A percentile compares a stretch with the other conserved stretches of the same genome.
Conservation (phyloP, 2,797 vertebrate species). For the Trachops cirrhosus region DNA sequence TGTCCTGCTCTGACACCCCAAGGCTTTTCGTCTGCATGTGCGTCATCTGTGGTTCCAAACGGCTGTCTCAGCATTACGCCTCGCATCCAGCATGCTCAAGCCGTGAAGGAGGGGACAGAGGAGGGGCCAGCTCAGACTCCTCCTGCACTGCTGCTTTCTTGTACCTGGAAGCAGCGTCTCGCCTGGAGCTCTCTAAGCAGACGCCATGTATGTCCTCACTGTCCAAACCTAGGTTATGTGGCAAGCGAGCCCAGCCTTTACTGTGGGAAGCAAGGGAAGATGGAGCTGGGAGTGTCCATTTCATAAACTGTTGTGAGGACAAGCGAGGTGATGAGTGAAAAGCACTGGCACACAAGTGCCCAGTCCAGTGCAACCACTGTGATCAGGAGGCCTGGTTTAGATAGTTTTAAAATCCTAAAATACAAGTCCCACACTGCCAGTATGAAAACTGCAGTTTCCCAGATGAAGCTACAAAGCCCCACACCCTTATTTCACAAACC, state of each 20-base stretch:
- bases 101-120: neutral
- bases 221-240: neutral
- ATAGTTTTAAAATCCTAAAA: neutral
- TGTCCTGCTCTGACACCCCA: neutral
- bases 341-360: neutral
- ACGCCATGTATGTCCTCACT: neutral
- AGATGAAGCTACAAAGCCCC: neutral
- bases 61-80: neutral
- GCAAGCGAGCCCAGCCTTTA: neutral
- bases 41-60: neutral
- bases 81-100: neutral
- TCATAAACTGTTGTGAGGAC: neutral
- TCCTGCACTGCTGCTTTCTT: neutral
- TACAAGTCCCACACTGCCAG: neutral
- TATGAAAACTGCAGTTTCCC: constrained; percentile 5
- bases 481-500: neutral
- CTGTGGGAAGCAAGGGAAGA: neutral
- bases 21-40: neutral
- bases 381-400: neutral
- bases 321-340: neutral
- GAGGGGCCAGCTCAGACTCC: neutral
- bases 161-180: neutral
- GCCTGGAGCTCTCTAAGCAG: neutral
- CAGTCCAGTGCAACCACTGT: neutral
- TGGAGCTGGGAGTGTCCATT: neutral